Percentiles rank a stretch among this genome's conserved stretches.
Evolutionary conservation across 2,888 invertebrate species (phyloP).

Genomic region (Copidosoma aretas): DNA sequence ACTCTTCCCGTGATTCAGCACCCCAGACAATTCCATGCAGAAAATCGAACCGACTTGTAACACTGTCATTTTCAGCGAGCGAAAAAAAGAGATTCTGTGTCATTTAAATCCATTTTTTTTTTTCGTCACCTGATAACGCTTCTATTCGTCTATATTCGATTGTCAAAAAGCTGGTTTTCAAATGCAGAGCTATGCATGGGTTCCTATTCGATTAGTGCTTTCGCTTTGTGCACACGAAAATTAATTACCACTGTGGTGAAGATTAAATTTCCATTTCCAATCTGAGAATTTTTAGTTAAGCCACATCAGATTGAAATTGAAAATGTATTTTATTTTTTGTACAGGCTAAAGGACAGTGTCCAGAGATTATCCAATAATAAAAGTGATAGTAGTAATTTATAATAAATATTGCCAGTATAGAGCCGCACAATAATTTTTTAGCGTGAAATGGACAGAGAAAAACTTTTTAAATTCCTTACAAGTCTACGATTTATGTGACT

Average conservation of each 20-base stretch:
- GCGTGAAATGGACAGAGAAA: not conserved
- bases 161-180: not conserved
- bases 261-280: conserved; percentile 9
- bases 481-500: not conserved
- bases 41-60: conserved; percentile 40
- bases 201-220: not conserved
- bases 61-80: not conserved
- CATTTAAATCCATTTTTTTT: not conserved
- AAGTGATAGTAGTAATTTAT: too few species aligned
- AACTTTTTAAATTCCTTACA: not conserved
- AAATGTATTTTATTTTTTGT: too few species aligned
- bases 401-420: too few species aligned
- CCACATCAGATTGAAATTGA: too few species aligned
- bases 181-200: not conserved
- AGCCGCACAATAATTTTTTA: too few species aligned
- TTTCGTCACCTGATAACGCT: conserved; percentile 23
- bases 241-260: conserved; percentile 23
- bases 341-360: too few species aligned
- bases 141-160: not conserved
- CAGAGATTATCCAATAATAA: too few species aligned
- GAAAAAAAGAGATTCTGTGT: conserved; percentile 11
- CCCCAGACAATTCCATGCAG: conserved; percentile 37
- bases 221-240: conserved; percentile 4
- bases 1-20: conserved; percentile 7
- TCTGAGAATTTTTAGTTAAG: too few species aligned